These are phyloP conservation scores for Protophormia terraenovae DNA, from an alignment of 2,888 invertebrate genomes.

Conservation along the genomic window DNA sequence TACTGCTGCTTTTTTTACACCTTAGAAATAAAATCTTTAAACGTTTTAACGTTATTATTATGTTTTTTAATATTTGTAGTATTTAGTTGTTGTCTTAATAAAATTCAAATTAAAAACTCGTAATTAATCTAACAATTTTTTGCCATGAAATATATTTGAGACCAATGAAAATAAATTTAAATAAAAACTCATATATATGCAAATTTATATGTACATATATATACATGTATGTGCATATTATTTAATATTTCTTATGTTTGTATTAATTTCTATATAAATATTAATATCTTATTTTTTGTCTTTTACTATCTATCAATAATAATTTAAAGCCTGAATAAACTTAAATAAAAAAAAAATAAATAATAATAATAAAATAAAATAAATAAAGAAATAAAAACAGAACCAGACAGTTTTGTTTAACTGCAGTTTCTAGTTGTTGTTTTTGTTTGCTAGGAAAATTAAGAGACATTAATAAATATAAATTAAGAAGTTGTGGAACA, in stretches of 20 bases:
- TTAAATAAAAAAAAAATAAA: not conserved
- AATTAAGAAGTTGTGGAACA: slow-evolving; percentile 46
- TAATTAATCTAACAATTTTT: slow-evolving; percentile 71
- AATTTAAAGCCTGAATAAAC: slow-evolving; percentile 53
- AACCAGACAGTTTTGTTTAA: slow-evolving; percentile 26
- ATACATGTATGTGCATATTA: not conserved
- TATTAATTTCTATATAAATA: not conserved
- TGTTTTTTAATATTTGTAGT: not conserved
- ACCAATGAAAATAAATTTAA: slow-evolving; percentile 6
- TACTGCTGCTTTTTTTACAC: not conserved
- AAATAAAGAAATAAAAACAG: no score
- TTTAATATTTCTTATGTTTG: slow-evolving; percentile 14
- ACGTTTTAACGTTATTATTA: no score
- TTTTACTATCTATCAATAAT: slow-evolving; percentile 53
- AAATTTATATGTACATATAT: not conserved
- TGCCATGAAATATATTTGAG: slow-evolving; percentile 67
- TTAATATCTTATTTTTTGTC: slow-evolving; percentile 6
- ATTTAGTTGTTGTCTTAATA: not conserved
- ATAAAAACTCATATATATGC: not conserved
- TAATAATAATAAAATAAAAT: no score
- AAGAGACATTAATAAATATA: not conserved
- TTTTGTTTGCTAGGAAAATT: not conserved
- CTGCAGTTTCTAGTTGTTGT: not conserved
- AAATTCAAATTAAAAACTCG: slow-evolving; percentile 65
- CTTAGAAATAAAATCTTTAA: not conserved